These are phyloP conservation scores for Camarhynchus parvulus DNA, from an alignment of 2,113 vertebrate species.

Conservation along the genomic window DNA sequence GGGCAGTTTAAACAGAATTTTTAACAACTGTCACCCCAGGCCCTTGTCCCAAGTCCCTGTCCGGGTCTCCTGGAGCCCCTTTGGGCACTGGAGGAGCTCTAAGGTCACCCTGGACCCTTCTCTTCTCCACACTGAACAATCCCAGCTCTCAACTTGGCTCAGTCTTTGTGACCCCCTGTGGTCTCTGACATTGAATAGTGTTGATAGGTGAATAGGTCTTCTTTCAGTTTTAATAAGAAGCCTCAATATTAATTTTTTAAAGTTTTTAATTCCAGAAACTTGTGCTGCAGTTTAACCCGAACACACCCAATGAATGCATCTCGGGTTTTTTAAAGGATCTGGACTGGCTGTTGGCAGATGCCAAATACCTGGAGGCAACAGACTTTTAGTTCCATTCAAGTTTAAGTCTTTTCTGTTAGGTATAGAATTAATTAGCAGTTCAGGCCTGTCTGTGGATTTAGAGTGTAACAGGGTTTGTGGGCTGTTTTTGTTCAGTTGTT, in stretches of 20 bases:
- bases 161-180: neutral
- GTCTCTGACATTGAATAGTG: neutral
- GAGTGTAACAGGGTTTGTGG: conserved; percentile 67
- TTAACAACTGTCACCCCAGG: neutral
- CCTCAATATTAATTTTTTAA: neutral
- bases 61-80: neutral
- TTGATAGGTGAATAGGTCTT: neutral
- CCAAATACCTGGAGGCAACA: conserved; percentile 83
- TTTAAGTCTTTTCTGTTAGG: conserved; percentile 65
- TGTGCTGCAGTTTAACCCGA: conserved; percentile 53
- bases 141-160: neutral
- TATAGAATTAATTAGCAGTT: conserved; percentile 72
- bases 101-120: neutral
- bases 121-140: neutral
- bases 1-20: neutral
- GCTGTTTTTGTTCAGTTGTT: neutral
- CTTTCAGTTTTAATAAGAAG: neutral
- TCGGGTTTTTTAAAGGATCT: conserved; percentile 71
- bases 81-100: neutral
- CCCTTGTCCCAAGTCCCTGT: no score
- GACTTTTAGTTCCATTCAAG: conserved; percentile 83
- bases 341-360: conserved; percentile 79
- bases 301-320: conserved; percentile 45
- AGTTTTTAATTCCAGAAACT: neutral
- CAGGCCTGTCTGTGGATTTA: conserved; percentile 79